Percentiles rank a stretch among this genome's conserved stretches.
Evolutionary conservation across 2,113 vertebrate genomes (phyloP).

Genomic region (Planiliza haematocheilus): DNA sequence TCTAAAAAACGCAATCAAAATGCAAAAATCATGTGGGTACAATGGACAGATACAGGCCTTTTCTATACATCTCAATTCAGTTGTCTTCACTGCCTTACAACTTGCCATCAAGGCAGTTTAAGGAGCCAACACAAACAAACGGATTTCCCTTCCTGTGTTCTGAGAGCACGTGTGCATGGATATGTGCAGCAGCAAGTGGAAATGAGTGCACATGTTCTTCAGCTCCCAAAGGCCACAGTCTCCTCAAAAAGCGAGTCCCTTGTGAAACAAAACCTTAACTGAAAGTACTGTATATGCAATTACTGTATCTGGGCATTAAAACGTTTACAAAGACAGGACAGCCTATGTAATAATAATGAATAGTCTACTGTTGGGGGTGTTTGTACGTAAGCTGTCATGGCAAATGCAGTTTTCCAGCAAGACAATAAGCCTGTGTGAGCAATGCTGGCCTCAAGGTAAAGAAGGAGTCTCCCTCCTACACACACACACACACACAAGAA

Average conservation of each 20-base stretch:
- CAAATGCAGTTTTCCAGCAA: constrained; percentile 5
- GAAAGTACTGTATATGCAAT: neutral
- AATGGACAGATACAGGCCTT: neutral
- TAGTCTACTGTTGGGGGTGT: no score
- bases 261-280: neutral
- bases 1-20: neutral
- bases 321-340: neutral
- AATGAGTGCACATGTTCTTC: constrained; percentile 10
- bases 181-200: constrained; percentile 39
- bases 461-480: neutral
- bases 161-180: constrained; percentile 18
- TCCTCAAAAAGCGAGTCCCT: constrained; percentile 10
- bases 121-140: constrained; percentile 62
- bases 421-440: constrained; percentile 20
- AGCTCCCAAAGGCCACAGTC: constrained; percentile 23
- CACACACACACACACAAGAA: neutral
- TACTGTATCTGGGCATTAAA: neutral
- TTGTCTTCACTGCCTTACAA: constrained; percentile 16
- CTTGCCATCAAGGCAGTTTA: constrained; percentile 32
- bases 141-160: constrained; percentile 44
- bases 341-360: no score
- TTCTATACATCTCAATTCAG: neutral
- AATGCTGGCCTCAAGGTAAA: neutral
- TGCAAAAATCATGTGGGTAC: no score
- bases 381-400: no score